Percentiles rank a stretch among this genome's conserved stretches.
These are phyloP conservation scores for Mizuhopecten yessoensis DNA, from an alignment of 1,140 invertebrate genomes.

Conservation along the genomic window DNA sequence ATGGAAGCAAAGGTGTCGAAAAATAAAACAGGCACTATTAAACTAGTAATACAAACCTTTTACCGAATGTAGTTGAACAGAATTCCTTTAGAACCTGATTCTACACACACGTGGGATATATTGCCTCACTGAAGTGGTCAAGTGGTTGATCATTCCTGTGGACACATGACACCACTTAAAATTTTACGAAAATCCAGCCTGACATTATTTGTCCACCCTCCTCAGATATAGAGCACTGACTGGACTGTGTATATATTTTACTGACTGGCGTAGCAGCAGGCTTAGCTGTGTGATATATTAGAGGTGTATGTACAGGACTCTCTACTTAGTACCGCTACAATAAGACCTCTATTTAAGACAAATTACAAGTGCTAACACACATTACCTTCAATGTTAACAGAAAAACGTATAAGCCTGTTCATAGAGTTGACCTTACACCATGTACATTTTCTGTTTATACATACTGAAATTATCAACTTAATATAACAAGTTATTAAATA, in stretches of 20 bases:
- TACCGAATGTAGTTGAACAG: neutral
- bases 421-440: too few relatives aligned
- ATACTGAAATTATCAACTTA: too few relatives aligned
- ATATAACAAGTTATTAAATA: too few relatives aligned
- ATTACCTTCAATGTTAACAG: neutral
- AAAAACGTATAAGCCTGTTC: too few relatives aligned
- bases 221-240: neutral
- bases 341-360: neutral
- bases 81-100: neutral
- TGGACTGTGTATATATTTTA: slow-evolving; percentile 18
- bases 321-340: neutral
- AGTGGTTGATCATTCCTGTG: neutral
- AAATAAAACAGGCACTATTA: neutral
- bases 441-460: too few relatives aligned
- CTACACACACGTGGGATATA: neutral
- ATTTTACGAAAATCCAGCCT: neutral
- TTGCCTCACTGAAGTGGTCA: neutral
- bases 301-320: neutral
- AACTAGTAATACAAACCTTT: neutral
- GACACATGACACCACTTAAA: slow-evolving; percentile 20
- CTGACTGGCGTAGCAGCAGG: neutral
- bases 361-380: neutral
- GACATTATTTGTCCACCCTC: neutral
- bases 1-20: neutral
- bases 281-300: neutral